Evolutionary conservation across 1,140 invertebrate species (phyloP).

Genomic region (Diabrotica undecimpunctata): DNA sequence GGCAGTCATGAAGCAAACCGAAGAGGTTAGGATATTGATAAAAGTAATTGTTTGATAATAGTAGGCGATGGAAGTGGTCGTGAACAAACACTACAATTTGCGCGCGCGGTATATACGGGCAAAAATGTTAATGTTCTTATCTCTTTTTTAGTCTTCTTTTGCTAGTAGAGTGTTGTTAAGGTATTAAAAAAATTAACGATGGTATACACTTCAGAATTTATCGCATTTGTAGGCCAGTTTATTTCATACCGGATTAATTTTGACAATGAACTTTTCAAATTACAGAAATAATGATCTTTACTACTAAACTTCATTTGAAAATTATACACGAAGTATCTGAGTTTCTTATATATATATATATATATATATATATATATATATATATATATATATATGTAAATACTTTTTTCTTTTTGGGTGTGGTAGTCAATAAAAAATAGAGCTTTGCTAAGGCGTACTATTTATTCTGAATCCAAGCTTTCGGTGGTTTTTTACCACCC

Average conservation of each 20-base stretch:
- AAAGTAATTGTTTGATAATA: slow-evolving; percentile 29
- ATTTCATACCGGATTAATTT: background rate
- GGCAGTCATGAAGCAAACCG: slow-evolving; percentile 18
- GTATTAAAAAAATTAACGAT: slow-evolving; percentile 9
- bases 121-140: slow-evolving; percentile 21
- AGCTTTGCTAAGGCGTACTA: no score
- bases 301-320: no score
- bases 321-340: no score
- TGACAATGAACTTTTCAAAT: slow-evolving; percentile 3
- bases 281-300: background rate
- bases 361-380: no score
- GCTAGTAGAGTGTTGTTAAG: background rate
- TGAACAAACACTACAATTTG: slow-evolving; percentile 27
- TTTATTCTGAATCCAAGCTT: no score
- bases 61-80: slow-evolving; percentile 23
- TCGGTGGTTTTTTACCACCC: no score
- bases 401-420: no score
- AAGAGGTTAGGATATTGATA: slow-evolving; percentile 25
- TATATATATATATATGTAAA: no score
- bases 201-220: slow-evolving; percentile 1
- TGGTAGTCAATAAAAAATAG: no score
- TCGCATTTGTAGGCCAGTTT: background rate
- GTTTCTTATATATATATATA: no score
- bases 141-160: slow-evolving; percentile 3
- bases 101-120: slow-evolving; percentile 13